Base-by-base conservation (phyloP, 2,888 invertebrate species). In the Tetragnatha montana region DNA sequence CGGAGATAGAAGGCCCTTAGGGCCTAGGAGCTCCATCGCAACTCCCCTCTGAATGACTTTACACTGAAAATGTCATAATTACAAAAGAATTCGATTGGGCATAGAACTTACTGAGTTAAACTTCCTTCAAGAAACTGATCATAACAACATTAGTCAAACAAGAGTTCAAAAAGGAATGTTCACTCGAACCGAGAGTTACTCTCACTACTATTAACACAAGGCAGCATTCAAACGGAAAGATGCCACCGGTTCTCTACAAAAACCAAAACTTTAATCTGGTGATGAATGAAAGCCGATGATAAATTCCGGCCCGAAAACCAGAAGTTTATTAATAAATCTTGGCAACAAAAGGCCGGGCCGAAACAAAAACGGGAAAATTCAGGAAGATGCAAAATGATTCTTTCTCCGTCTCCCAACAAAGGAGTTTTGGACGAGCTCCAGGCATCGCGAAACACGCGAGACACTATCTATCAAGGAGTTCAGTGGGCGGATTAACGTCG, bases 241-340 rank as follows among this genome's bases (percentile, higher is more conserved):
- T 60, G 79, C 22, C 51, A 79, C 60, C 79, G 12, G 21, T 79
- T 79, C 10, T 60, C 68, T 19, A 19, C n/a, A 60, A 79, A 14
- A 8, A 10, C 60, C 73, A 35, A 73, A 50, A 82, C 51, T 74
- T 71, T 60, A 82, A 74, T 51, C 73, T 51, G 22, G 51, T 74
- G 82, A 82, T 74, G n/a, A 82, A 82, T 82, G 73, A 50, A 51
- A n/a, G 71, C 12, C 21, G n/a, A 78, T 78, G 79, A 85, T 85
- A 78, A 78, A 85, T 85, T 70, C 49, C 49, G 78, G 14, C 60
- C 14, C 21, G 85, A 78, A 85, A 70, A 35, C 35, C 35, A 70
- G 79, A 85, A 85, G 78, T 85, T 85, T 85, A 85, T 85, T 79
- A 85, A 85, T 85, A 78, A 85, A 85, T 70, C 49, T 70, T 71